Evolutionary conservation across 2,888 invertebrate species (phyloP).

Genomic region (Tetanocera ferruginea): DNA sequence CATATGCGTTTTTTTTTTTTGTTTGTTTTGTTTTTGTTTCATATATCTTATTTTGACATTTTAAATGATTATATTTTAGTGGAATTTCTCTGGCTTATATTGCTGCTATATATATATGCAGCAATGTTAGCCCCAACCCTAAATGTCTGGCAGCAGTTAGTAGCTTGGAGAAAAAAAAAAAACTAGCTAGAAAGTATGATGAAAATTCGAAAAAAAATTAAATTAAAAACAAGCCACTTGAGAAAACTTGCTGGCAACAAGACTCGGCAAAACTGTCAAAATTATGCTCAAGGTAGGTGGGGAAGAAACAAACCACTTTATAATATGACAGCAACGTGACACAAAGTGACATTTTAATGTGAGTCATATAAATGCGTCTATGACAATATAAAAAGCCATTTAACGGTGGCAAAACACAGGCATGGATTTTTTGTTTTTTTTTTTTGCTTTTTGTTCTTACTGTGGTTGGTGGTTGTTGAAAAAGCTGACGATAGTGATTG

Average conservation of each 20-base stretch:
- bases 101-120: not conserved
- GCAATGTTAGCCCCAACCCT: too few species aligned
- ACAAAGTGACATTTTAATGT: conserved; percentile 38
- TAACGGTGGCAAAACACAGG: conserved; percentile 16
- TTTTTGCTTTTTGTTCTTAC: conserved; percentile 1
- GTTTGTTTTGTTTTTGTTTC: too few species aligned
- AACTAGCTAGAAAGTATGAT: not conserved
- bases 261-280: not conserved
- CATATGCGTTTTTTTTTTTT: not conserved
- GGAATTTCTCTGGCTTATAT: conserved; percentile 6
- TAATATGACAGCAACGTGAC: conserved; percentile 24
- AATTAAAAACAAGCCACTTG: conserved; percentile 26
- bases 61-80: conserved; percentile 17
- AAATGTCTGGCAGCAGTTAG: not conserved
- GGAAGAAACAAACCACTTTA: not conserved
- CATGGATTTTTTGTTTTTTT: not conserved
- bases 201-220: not conserved
- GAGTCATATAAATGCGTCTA: conserved; percentile 34
- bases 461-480: not conserved
- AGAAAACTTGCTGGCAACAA: not conserved
- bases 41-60: conserved; percentile 7
- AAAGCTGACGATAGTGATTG: conserved; percentile 26
- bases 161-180: not conserved
- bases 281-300: not conserved
- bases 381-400: conserved; percentile 38